Evolutionary conservation across 2,113 vertebrate genomes (phyloP).

Genomic region (cat (Felis catus)): F.catus_Fca126_mat1.0 CM031412.1:133742001-133742500

Average conservation of each 20-base stretch:
- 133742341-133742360: background rate
- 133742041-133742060: background rate
- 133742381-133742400: background rate
- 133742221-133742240: background rate
- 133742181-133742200: background rate
- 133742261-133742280: background rate
- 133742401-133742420: background rate
- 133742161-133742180: background rate
- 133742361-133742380: background rate
- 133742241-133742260: no score
- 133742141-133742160: fast-evolving
- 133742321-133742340: background rate
- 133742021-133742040: background rate
- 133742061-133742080: no score
- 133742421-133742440: background rate
- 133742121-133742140: background rate
- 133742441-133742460: background rate
- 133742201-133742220: background rate
- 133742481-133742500: background rate
- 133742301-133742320: background rate
- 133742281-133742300: background rate
- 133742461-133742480: background rate
- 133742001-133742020: background rate
- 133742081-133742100: background rate
- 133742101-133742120: no score